Conservation (phyloP, 2,113 vertebrate species). For the Saguinus midas region DNA sequence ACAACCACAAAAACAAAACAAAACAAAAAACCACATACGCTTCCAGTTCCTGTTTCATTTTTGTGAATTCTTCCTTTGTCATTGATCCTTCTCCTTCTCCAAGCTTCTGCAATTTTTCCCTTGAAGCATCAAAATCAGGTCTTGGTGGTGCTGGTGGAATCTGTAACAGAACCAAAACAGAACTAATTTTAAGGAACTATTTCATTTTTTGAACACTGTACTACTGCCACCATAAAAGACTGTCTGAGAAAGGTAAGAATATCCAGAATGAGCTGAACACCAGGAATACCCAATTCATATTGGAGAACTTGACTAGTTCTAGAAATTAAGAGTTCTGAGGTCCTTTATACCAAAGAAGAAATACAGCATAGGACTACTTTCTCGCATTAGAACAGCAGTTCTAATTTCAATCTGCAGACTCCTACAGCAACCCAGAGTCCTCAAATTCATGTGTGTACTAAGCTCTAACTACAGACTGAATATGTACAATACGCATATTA, state of each 20-base stretch:
- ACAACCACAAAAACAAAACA: not conserved
- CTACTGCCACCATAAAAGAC: not conserved
- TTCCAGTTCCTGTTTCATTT: slow-evolving; percentile 99
- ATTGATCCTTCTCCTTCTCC: slow-evolving; percentile 99
- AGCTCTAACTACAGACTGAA: not conserved
- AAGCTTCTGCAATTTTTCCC: slow-evolving; percentile 98
- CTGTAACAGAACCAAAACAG: slow-evolving; percentile 80
- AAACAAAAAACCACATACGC: slow-evolving; percentile 87
- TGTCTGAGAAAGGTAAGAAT: not conserved
- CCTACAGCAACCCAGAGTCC: not conserved
- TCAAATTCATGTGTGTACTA: not conserved
- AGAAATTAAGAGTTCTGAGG: not conserved
- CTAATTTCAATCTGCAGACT: not conserved
- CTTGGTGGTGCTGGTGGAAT: slow-evolving; percentile 97
- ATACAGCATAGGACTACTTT: not conserved
- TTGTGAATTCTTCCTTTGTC: slow-evolving; percentile 99
- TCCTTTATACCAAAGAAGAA: slow-evolving; percentile 31
- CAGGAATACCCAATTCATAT: not conserved
- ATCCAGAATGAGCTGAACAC: not conserved
- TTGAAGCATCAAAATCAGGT: slow-evolving; percentile 98
- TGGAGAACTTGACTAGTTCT: slow-evolving; percentile 22
- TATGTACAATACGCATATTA: not conserved
- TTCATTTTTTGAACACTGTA: not conserved
- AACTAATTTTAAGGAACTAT: slow-evolving; percentile 8
- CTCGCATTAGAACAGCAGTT: not conserved